Percentiles rank a stretch among this genome's conserved stretches.
Evolutionary conservation across 1,140 invertebrate species (phyloP).

Genomic region (Zaprionus africanus): DNA sequence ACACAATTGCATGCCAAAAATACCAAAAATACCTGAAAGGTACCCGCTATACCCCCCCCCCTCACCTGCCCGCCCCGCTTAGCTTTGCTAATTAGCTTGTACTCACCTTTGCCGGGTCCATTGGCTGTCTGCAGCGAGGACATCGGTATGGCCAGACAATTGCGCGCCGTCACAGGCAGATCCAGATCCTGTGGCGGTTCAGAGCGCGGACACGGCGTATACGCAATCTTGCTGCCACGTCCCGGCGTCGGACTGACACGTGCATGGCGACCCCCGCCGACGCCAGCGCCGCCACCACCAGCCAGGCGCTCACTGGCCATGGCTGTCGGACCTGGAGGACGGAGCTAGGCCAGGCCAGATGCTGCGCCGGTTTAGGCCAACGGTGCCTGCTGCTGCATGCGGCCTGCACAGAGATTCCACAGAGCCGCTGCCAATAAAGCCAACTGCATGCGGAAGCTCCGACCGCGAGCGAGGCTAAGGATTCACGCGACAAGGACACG

Average conservation of each 20-base stretch:
- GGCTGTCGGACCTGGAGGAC: slow-evolving; percentile 12
- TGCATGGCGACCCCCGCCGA: slow-evolving; percentile 67
- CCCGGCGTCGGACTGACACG: slow-evolving; percentile 85
- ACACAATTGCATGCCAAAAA: slow-evolving; percentile 58
- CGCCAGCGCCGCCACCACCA: slow-evolving; percentile 49
- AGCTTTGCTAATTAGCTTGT: slow-evolving; percentile 26
- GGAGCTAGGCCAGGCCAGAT: slow-evolving; percentile 8
- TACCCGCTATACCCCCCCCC: not conserved
- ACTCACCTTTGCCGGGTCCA: slow-evolving; percentile 71
- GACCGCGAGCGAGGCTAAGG: slow-evolving; percentile 57
- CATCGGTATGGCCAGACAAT: slow-evolving; percentile 77
- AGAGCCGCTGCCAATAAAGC: not conserved
- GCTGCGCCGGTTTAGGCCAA: not conserved
- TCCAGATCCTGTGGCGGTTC: slow-evolving; percentile 85
- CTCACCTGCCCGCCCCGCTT: not conserved
- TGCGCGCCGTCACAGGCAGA: slow-evolving; percentile 53
- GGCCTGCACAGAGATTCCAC: not conserved
- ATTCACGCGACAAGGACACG: slow-evolving; percentile 47
- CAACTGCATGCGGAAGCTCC: slow-evolving; percentile 7
- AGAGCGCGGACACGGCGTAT: slow-evolving; percentile 86
- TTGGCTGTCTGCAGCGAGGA: slow-evolving; percentile 81
- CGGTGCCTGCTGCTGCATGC: not conserved
- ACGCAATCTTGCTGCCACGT: slow-evolving; percentile 85
- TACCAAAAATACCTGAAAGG: slow-evolving; percentile 33
- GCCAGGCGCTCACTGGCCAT: slow-evolving; percentile 69